A percentile compares a stretch with the other conserved stretches of the same genome.
phyloP scores from a whole-genome alignment of 2,888 invertebrate genomes.

The Crioceris asparagi region DNA sequence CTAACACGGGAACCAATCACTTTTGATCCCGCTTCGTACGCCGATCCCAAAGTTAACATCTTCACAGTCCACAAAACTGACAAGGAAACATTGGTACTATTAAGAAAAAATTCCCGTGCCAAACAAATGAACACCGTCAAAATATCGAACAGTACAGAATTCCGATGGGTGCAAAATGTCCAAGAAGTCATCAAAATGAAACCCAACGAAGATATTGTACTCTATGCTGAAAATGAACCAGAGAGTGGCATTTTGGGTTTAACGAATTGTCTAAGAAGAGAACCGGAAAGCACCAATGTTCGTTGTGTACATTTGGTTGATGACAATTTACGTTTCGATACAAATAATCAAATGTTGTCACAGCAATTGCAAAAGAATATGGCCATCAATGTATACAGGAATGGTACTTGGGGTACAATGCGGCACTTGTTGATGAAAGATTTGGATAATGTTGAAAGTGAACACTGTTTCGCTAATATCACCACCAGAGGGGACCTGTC shows the following conservation, averaged over 20 bases:
- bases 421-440: conserved; percentile 64
- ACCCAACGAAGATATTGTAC: conserved; percentile 46
- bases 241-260: conserved; percentile 73
- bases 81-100: conserved; percentile 43
- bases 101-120: conserved; percentile 37
- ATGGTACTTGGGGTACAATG: conserved; percentile 55
- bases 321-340: conserved; percentile 55
- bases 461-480: conserved; percentile 70
- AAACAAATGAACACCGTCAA: conserved; percentile 38
- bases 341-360: conserved; percentile 44
- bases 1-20: conserved; percentile 47
- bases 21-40: conserved; percentile 29
- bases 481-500: conserved; percentile 75
- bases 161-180: conserved; percentile 42
- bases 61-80: conserved; percentile 42
- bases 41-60: conserved; percentile 21
- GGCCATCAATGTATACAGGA: conserved; percentile 64
- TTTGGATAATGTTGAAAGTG: conserved; percentile 37
- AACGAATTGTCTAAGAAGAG: conserved; percentile 55
- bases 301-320: conserved; percentile 45
- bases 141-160: conserved; percentile 22
- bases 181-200: conserved; percentile 28
- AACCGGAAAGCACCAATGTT: conserved; percentile 40
- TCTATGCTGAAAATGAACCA: conserved; percentile 51
- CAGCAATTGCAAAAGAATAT: conserved; percentile 61